Evolutionary conservation across 2,888 invertebrate species (phyloP).

Genomic region (Lasioglossum calceatum): DNA sequence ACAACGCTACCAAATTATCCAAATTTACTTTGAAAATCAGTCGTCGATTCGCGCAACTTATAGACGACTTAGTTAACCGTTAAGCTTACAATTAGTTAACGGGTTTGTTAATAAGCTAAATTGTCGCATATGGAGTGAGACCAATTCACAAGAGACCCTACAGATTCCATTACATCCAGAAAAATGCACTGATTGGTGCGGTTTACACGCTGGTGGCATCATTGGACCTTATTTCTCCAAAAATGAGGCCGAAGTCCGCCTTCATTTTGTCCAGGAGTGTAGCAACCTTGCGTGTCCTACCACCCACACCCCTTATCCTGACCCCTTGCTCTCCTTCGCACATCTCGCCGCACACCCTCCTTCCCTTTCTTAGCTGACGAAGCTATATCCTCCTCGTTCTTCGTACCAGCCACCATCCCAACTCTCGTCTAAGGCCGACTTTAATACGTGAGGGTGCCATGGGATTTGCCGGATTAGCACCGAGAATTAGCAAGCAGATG

Average conservation of each 20-base stretch:
- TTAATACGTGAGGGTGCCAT: constrained; percentile 77
- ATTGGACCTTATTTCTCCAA: no score
- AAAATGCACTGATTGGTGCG: no score
- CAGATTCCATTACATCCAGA: no score
- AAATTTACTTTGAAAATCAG: not conserved
- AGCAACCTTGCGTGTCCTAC: constrained; percentile 48
- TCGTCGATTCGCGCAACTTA: not conserved
- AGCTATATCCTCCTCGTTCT: constrained; percentile 51
- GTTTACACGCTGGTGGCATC: no score
- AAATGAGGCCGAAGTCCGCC: not conserved
- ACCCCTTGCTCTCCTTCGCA: constrained; percentile 41
- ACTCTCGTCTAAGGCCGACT: constrained; percentile 72
- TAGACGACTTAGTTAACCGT: not conserved
- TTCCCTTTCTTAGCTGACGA: constrained; percentile 22
- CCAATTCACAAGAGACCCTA: no score
- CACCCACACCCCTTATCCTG: constrained; percentile 4
- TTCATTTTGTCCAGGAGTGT: not conserved
- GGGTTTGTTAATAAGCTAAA: no score
- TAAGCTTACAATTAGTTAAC: not conserved
- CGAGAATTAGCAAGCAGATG: constrained; percentile 77
- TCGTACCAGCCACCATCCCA: constrained; percentile 53
- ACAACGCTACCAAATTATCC: not conserved
- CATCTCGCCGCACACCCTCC: not conserved
- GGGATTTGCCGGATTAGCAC: constrained; percentile 80
- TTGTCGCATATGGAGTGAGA: no score